Conservation (phyloP, 2,888 invertebrate species). For the Ichneumoninae sp. region DNA sequence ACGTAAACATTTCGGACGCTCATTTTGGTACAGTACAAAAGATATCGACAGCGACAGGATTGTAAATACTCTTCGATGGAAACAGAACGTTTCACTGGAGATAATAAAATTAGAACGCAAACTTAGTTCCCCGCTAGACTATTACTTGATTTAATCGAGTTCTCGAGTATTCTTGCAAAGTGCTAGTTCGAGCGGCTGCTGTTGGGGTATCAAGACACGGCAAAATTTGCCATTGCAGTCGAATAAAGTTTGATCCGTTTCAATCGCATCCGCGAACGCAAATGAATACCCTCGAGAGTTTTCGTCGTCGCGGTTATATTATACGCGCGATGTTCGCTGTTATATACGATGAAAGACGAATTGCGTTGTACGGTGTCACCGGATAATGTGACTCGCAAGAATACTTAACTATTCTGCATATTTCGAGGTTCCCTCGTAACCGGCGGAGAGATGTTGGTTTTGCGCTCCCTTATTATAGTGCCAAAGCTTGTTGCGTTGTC, state of each 20-base stretch:
- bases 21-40: too few species aligned
- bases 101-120: too few species aligned
- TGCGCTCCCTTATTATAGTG: constrained; percentile 74
- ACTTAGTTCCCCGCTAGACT: too few species aligned
- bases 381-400: constrained; percentile 30
- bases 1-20: too few species aligned
- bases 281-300: neutral
- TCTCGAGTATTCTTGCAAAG: neutral
- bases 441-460: constrained; percentile 24
- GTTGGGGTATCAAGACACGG: neutral
- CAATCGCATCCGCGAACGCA: neutral
- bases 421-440: constrained; percentile 60
- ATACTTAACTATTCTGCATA: constrained; percentile 35
- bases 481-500: constrained; percentile 82
- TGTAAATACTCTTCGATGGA: too few species aligned
- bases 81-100: too few species aligned
- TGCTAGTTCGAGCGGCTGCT: neutral
- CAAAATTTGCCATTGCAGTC: neutral
- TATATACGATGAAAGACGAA: constrained; percentile 12
- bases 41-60: too few species aligned
- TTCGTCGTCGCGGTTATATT: neutral
- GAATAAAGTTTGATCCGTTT: constrained; percentile 33
- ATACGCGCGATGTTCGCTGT: neutral
- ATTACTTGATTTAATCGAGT: neutral
- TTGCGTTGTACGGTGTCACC: constrained; percentile 50